Percentiles rank a stretch among this genome's conserved stretches.
Evolutionary conservation across 2,113 vertebrate genomes (phyloP).

Genomic region (Columba livia): DNA sequence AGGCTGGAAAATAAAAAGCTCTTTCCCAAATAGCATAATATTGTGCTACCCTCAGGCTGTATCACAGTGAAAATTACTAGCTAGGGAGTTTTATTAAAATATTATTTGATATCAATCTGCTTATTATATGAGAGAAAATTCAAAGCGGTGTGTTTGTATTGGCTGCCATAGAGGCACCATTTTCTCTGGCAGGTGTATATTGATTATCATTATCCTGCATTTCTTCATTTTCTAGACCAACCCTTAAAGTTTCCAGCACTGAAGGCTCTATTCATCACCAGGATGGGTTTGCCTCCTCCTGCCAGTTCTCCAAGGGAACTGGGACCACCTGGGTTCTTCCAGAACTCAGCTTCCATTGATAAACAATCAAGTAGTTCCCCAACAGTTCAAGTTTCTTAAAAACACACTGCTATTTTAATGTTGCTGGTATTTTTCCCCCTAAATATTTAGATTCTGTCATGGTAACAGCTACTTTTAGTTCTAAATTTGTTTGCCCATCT

Average conservation of each 20-base stretch:
- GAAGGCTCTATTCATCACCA: background rate
- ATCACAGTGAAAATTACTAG: constrained; percentile 61
- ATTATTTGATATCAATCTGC: constrained; percentile 37
- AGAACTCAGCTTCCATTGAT: background rate
- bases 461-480: constrained; percentile 53
- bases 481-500: constrained; percentile 12
- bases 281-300: background rate
- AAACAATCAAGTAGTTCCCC: constrained; percentile 41
- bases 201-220: constrained; percentile 31
- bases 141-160: background rate
- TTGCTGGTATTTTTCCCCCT: constrained; percentile 4
- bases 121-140: background rate
- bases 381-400: constrained; percentile 53
- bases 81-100: constrained; percentile 58
- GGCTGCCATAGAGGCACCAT: constrained; percentile 27
- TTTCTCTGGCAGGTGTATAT: constrained; percentile 49
- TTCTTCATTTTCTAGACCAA: constrained; percentile 54
- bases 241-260: constrained; percentile 30
- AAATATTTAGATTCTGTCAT: constrained; percentile 57
- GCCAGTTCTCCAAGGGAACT: background rate
- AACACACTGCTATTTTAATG: constrained; percentile 61
- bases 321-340: background rate
- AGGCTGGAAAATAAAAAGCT: constrained; percentile 40
- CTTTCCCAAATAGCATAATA: constrained; percentile 26
- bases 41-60: background rate